A percentile compares a stretch with the other conserved stretches of the same genome.
Conservation (phyloP, 2,797 vertebrate species). For the Molossus molossus region DNA sequence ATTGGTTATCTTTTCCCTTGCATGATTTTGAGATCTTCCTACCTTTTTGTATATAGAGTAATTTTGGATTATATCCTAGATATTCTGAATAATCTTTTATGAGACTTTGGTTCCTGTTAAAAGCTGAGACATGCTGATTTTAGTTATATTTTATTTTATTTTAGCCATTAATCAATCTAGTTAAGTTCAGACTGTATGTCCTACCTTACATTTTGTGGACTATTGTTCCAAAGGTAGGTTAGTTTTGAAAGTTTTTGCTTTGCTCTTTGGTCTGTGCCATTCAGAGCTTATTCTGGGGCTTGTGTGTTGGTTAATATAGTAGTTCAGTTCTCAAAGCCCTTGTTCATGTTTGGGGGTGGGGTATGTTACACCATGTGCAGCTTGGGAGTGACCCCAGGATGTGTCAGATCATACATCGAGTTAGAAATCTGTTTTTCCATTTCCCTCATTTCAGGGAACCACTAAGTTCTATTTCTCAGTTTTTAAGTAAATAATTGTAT, state of each 20-base stretch:
- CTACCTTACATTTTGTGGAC: background rate
- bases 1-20: background rate
- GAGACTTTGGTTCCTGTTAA: background rate
- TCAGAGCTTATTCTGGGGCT: background rate
- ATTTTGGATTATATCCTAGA: background rate
- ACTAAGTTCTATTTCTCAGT: background rate
- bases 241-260: background rate
- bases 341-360: too few relatives aligned
- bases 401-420: background rate
- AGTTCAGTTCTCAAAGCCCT: background rate
- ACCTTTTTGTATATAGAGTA: background rate
- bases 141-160: background rate
- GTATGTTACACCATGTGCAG: background rate
- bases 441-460: background rate
- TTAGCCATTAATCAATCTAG: background rate
- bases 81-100: background rate
- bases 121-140: background rate
- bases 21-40: background rate
- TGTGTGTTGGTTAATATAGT: background rate
- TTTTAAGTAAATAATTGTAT: background rate
- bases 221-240: background rate
- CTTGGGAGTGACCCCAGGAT: background rate
- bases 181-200: background rate
- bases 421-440: background rate
- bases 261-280: background rate